Conservation (phyloP, 2,113 vertebrate genomes). For the Calypte anna region DNA sequence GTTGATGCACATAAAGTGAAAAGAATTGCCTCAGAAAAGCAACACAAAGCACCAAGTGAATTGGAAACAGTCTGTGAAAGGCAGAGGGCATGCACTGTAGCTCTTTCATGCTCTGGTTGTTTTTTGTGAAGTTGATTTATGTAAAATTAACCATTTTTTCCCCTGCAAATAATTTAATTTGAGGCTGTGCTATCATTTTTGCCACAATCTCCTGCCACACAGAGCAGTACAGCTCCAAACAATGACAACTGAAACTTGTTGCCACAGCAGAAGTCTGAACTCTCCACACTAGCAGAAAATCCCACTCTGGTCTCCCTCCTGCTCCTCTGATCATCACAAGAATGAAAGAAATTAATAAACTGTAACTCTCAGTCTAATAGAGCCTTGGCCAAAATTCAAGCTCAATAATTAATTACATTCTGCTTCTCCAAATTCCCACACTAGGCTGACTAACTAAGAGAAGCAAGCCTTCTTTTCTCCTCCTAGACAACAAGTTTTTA, state of each 20-base stretch:
- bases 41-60: conserved; percentile 65
- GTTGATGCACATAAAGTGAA: conserved; percentile 13
- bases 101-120: conserved; percentile 65
- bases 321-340: conserved; percentile 20
- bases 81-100: conserved; percentile 59
- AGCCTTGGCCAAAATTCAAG: conserved; percentile 45
- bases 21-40: conserved; percentile 48
- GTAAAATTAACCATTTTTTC: conserved; percentile 58
- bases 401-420: conserved; percentile 48
- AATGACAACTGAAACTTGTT: not conserved
- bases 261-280: conserved; percentile 11
- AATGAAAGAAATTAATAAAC: conserved; percentile 41
- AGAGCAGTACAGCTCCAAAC: not conserved
- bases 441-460: conserved; percentile 5
- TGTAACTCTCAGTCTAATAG: not conserved
- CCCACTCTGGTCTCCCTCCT: not conserved
- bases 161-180: conserved; percentile 32
- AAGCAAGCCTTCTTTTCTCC: conserved; percentile 1
- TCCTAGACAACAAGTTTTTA: not conserved
- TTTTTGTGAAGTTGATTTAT: conserved; percentile 54
- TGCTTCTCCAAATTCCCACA: conserved; percentile 47
- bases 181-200: conserved; percentile 8
- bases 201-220: not conserved
- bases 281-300: not conserved
- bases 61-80: conserved; percentile 55